Percentiles rank a stretch among this genome's conserved stretches.
These are phyloP conservation scores for Cotesia vestalis DNA, from an alignment of 1,140 invertebrate genomes.

Conservation along the genomic window DNA sequence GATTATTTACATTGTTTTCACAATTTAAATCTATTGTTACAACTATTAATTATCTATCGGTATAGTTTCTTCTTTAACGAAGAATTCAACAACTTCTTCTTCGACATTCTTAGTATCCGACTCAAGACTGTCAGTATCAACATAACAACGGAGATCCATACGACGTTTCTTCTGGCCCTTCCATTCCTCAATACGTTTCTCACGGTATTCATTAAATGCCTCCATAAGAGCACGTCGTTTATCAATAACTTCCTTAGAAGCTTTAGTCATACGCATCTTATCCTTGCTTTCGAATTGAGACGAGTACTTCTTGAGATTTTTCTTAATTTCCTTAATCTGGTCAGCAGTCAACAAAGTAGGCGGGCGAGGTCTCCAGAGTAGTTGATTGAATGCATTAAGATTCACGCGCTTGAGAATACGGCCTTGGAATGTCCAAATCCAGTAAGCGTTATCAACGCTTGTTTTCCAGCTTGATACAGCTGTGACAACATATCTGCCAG, in stretches of 20 bases:
- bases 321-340: slow-evolving; percentile 93
- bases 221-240: slow-evolving; percentile 90
- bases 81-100: slow-evolving; percentile 96
- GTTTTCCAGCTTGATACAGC: slow-evolving; percentile 95
- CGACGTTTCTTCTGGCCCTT: slow-evolving; percentile 79
- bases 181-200: slow-evolving; percentile 80
- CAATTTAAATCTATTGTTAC: no score
- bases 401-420: slow-evolving; percentile 83
- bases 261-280: slow-evolving; percentile 88
- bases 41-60: slow-evolving; percentile 72
- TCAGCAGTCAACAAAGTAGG: slow-evolving; percentile 82
- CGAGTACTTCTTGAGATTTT: slow-evolving; percentile 98
- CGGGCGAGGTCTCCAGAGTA: slow-evolving; percentile 95
- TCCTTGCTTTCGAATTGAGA: slow-evolving; percentile 96
- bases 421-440: slow-evolving; percentile 98
- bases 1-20: no score
- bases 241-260: slow-evolving; percentile 96
- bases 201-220: slow-evolving; percentile 84
- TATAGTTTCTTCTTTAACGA: slow-evolving; percentile 94
- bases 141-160: slow-evolving; percentile 84
- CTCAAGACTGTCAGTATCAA: slow-evolving; percentile 91
- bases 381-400: slow-evolving; percentile 92
- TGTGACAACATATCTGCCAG: slow-evolving; percentile 86
- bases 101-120: slow-evolving; percentile 87
- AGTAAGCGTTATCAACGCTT: slow-evolving; percentile 96